Evolutionary conservation across 2,888 invertebrate species (phyloP), one percentile per base, ranked within the genome.

Genomic region (Drosophila macrospina): DNA sequence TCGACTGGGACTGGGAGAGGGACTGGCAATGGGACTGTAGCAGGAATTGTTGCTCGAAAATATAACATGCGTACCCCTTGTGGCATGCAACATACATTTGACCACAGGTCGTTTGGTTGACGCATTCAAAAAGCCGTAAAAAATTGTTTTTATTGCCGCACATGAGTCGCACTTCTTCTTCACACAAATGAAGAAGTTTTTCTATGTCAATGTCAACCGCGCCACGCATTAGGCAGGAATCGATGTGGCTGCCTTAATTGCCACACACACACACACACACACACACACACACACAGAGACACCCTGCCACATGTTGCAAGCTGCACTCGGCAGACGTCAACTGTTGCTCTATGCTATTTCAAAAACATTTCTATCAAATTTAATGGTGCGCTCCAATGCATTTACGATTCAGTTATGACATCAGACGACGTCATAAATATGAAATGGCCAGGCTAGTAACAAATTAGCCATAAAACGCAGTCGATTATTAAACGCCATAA

Each of bases 401-500:
- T 81, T 84, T 81, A 81, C 70, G 64, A 75, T 75, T 60, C 69
- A 66, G 77, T 80, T 80, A 78, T 55, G 77, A 64, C 59, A 62
- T 47, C 47, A 28, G 16, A 8, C 37, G 34, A 55, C 45, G 4
- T 36, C 36, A 28, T 47, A 32, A 55, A 30, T 71, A 37, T 54
- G 50, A 39, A 26, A 11, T 30, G 34, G 51, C 56, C 30, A 59
- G 24, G 50, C 51, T 42, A 36, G 16, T 55, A 62, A 39, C 62
- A 64, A 78, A 78, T 82, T 80, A 76, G 73, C 66, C 86, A 83
- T 86, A 76, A 82, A 88, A 88, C 60, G 65, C 69, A 65, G 45
- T 66, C 86, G 86, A 86, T 86, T 81, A 86, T 88, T 83, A 76
- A 88, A 88, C 24, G 57, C 78, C 69, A 80, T 84, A 84, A 86